Evolutionary conservation across 2,113 vertebrate species (phyloP), one percentile per base, ranked within the genome.

Genomic region (Podarcis muralis): DNA sequence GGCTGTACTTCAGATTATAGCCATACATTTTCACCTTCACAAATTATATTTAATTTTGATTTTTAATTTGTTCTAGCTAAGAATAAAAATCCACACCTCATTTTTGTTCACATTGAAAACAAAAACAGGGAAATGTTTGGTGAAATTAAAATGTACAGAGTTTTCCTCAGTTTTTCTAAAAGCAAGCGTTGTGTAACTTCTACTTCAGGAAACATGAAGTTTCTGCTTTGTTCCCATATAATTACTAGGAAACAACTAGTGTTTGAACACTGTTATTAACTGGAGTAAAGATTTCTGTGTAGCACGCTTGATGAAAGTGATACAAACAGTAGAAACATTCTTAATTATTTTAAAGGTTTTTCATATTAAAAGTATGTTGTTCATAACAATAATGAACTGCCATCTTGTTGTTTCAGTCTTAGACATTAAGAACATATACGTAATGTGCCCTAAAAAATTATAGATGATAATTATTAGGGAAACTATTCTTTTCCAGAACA

Each of bases 381-480:
- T 35, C 25, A 30, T 43, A 87, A 30, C 40, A 57, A 59, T 72
- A 87, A 81, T 35, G n/a, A 37, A 87, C 15, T 84, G 40, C 3
- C 20, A 84, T 0, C 75, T 83, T 92, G 88, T 5, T 86, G 85
- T 79, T 88, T 9, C 16, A 68, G 37, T 87, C 0, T 85, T 89
- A 71, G 32, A 72, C 53, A 37, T 81, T 43, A 74, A n/a, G 32
- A 65, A n/a, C 81, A 84, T 72, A 43, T 71, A 59, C 30, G 25
- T 71, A 30, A 0, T 59, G 53, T 66, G 53, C 0, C 59, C 87
- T 2, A 66, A 8, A 84, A 37, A 25, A 27, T 9, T 77, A 20
- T 74, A 27, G 6, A 93, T 32, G 92, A 83, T 80, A 91, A 69
- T n/a, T 86, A n/a, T 48, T 85, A 37, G 32, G 81, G 93, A 91